These are phyloP conservation scores for Lithophane leautieri DNA, from an alignment of 2,888 invertebrate species.

Conservation along the genomic window DNA sequence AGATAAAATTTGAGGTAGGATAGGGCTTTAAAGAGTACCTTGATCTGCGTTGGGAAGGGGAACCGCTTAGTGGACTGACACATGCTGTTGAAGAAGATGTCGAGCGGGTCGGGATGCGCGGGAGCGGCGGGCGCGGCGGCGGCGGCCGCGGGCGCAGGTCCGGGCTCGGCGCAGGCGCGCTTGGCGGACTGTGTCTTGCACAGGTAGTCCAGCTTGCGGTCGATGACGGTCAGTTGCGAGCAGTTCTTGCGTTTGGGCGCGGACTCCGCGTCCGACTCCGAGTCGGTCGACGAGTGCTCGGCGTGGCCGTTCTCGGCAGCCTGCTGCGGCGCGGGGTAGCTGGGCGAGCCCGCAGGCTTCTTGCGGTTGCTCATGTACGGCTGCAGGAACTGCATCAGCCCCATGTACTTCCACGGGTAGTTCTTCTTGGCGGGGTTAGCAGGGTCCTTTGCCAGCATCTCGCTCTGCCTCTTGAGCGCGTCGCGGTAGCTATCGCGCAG, in stretches of 20 bases:
- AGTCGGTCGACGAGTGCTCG: conserved; percentile 62
- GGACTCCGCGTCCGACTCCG: conserved; percentile 72
- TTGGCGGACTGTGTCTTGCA: conserved; percentile 73
- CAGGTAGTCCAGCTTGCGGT: conserved; percentile 80
- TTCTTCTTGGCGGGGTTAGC: conserved; percentile 73
- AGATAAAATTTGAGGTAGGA: no score
- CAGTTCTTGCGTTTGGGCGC: conserved; percentile 72
- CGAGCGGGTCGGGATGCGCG: conserved; percentile 79
- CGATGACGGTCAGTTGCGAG: conserved; percentile 77
- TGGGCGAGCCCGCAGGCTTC: conserved; percentile 75
- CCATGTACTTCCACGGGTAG: conserved; percentile 87
- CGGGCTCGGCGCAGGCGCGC: conserved; percentile 66
- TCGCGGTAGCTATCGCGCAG: conserved; percentile 88
- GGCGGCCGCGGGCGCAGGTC: conserved; percentile 38
- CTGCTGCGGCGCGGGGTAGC: conserved; percentile 61
- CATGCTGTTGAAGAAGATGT: conserved; percentile 88
- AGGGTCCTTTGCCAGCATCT: conserved; percentile 80
- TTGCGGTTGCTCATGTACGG: conserved; percentile 87
- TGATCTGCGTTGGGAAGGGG: conserved; percentile 84
- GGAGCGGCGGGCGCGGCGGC: conserved; percentile 46
- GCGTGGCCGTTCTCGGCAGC: conserved; percentile 54
- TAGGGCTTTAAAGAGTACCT: conserved; percentile 42
- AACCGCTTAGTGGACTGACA: conserved; percentile 86
- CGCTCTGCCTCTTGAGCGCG: conserved; percentile 85
- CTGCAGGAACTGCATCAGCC: conserved; percentile 86